These are phyloP conservation scores for Leptosomus discolor DNA, from an alignment of 2,113 vertebrate genomes.

Conservation along the genomic window DNA sequence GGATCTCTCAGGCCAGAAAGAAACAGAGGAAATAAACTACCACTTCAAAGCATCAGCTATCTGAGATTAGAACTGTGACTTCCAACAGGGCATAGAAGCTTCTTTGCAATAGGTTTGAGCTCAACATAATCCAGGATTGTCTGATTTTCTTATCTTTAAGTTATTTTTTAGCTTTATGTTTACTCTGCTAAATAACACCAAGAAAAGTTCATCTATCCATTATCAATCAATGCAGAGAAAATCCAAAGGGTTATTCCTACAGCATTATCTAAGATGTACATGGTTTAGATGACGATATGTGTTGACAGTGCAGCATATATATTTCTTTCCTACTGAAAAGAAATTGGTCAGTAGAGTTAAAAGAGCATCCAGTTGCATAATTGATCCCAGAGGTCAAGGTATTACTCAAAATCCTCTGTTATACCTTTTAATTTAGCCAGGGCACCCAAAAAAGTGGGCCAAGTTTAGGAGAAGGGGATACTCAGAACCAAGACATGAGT, in stretches of 20 bases:
- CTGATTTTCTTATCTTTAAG: not conserved
- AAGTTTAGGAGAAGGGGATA: not conserved
- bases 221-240: not conserved
- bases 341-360: not conserved
- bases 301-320: not conserved
- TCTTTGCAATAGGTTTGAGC: not conserved
- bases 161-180: not conserved
- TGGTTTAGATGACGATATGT: not conserved
- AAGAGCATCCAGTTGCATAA: not conserved
- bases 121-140: not conserved
- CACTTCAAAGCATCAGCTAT: not conserved
- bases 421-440: not conserved
- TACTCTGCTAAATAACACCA: not conserved
- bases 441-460: not conserved
- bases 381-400: not conserved
- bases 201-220: not conserved
- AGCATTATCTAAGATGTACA: not conserved
- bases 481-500: not conserved
- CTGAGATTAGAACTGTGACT: not conserved
- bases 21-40: not conserved
- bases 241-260: not conserved
- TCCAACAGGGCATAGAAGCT: not conserved
- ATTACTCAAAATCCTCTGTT: not conserved
- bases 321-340: not conserved
- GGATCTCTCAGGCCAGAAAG: not conserved